phyloP scores from a whole-genome alignment of 2,797 vertebrate species.

The Macropus fuliginosus region DNA sequence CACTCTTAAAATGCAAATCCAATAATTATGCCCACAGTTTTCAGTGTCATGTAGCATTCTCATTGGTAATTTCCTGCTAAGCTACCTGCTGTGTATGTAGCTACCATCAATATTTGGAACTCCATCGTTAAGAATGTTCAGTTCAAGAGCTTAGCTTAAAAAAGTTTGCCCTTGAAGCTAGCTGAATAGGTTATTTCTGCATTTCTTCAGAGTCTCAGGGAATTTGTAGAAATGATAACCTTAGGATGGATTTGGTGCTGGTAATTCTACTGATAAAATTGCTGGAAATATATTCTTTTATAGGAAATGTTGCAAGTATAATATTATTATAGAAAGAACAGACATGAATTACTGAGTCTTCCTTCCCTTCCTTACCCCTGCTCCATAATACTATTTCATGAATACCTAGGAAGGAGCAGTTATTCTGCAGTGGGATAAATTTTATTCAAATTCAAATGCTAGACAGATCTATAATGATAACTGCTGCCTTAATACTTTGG shows the following conservation, averaged over 20 bases:
- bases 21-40: slow-evolving; percentile 23
- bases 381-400: neutral
- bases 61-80: slow-evolving; percentile 30
- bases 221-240: slow-evolving; percentile 31
- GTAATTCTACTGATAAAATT: slow-evolving; percentile 24
- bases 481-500: neutral
- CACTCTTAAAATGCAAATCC: neutral
- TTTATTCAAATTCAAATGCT: slow-evolving; percentile 43
- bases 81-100: neutral
- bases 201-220: slow-evolving; percentile 22
- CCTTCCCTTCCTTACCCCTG: neutral
- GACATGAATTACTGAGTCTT: slow-evolving; percentile 5
- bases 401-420: neutral
- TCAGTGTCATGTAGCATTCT: neutral
- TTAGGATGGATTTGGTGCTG: slow-evolving; percentile 20
- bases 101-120: neutral
- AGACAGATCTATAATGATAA: slow-evolving; percentile 8
- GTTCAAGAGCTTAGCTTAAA: slow-evolving; percentile 25
- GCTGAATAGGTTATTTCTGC: slow-evolving; percentile 20
- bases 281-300: neutral
- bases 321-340: slow-evolving; percentile 10
- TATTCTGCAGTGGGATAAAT: slow-evolving; percentile 18
- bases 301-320: neutral
- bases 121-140: slow-evolving; percentile 6
- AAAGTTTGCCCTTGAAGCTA: slow-evolving; percentile 1